Evolutionary conservation across 2,113 vertebrate species (phyloP).

Genomic region (Alethe diademata): DNA sequence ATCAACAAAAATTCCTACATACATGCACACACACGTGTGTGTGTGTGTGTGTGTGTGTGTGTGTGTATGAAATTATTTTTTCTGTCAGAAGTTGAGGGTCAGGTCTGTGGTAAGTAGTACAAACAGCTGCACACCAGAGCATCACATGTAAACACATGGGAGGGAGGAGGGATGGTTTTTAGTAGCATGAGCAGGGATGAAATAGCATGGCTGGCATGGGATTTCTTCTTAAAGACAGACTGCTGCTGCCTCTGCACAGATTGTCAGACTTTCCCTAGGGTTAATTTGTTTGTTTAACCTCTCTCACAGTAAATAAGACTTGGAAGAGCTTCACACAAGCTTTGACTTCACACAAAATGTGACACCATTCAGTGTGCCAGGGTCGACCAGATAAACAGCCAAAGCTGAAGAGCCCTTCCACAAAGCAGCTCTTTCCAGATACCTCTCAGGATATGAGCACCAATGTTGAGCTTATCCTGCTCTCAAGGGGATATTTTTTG

Average conservation of each 20-base stretch:
- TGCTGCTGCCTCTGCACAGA: background rate
- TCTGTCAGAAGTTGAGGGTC: background rate
- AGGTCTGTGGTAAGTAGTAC: background rate
- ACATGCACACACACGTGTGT: background rate
- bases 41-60: background rate
- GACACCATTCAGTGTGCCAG: background rate
- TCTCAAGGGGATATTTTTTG: background rate
- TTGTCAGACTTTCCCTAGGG: background rate
- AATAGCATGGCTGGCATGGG: background rate
- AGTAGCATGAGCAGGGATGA: background rate
- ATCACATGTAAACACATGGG: background rate
- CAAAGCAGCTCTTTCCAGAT: background rate
- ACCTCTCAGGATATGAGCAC: background rate
- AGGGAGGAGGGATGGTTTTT: background rate
- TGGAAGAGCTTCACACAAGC: background rate
- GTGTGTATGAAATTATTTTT: background rate
- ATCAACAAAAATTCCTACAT: background rate
- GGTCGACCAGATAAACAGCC: background rate
- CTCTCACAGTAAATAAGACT: background rate
- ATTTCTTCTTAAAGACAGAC: background rate
- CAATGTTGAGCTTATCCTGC: background rate
- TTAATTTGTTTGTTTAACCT: slow-evolving; percentile 14
- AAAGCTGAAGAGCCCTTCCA: background rate
- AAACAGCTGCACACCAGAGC: background rate
- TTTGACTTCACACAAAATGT: background rate